Percentiles rank a stretch among this genome's conserved stretches.
Evolutionary conservation across 2,888 invertebrate genomes (phyloP).

Genomic region (Torymus texanus): DNA sequence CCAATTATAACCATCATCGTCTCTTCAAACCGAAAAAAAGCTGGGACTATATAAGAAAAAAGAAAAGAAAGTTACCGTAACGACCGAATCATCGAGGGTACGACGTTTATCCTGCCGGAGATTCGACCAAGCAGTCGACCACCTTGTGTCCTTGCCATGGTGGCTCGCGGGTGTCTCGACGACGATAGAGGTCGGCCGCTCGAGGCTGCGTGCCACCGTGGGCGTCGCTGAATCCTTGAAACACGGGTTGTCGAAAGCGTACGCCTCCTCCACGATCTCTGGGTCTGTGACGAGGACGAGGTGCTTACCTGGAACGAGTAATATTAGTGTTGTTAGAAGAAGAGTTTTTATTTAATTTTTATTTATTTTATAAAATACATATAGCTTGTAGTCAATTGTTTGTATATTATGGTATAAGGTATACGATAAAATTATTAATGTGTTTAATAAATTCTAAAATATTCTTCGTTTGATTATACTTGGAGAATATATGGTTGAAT

Average conservation of each 20-base stretch:
- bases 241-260: conserved; percentile 88
- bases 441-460: no score
- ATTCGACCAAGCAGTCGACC: conserved; percentile 76
- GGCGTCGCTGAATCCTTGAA: conserved; percentile 77
- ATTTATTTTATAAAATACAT: no score
- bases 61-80: conserved; percentile 73
- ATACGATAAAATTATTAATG: no score
- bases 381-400: no score
- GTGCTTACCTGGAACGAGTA: conserved; percentile 80
- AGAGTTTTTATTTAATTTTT: no score
- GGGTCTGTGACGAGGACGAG: conserved; percentile 85
- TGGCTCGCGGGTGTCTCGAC: conserved; percentile 46
- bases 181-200: conserved; percentile 55
- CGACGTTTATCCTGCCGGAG: conserved; percentile 76
- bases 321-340: no score
- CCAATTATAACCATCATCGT: conserved; percentile 54
- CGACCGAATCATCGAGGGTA: conserved; percentile 78
- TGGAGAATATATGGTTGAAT: no score
- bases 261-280: conserved; percentile 85
- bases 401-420: no score
- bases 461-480: no score
- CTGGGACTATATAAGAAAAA: no score
- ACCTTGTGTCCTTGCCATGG: conserved; percentile 64
- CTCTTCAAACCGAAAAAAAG: conserved; percentile 48
- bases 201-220: conserved; percentile 71